These are phyloP conservation scores for Diprion similis DNA, from an alignment of 1,140 invertebrate species.

Conservation along the genomic window DNA sequence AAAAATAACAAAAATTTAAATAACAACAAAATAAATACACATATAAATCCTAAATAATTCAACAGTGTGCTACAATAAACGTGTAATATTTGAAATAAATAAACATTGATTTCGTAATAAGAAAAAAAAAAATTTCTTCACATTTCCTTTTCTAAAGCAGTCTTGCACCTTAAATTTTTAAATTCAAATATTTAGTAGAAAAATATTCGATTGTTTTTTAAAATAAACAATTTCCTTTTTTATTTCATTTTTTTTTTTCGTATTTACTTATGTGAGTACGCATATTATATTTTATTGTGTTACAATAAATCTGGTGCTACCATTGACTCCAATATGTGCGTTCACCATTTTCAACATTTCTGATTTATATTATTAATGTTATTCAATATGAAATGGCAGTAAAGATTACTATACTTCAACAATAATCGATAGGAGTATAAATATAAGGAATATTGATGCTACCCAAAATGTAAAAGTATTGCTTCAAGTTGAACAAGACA, in stretches of 20 bases:
- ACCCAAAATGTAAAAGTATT: neutral
- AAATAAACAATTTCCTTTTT: conserved; percentile 7
- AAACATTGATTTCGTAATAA: neutral
- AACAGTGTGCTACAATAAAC: neutral
- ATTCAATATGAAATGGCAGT: neutral
- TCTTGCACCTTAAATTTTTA: conserved; percentile 9
- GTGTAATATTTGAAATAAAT: neutral
- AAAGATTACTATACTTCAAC: neutral
- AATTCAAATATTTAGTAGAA: conserved; percentile 5
- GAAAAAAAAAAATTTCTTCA: neutral
- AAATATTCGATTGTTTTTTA: conserved; percentile 5
- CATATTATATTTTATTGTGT: too few relatives aligned
- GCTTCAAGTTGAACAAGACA: too few relatives aligned
- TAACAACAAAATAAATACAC: conserved; percentile 10
- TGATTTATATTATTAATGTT: neutral
- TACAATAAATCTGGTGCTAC: too few relatives aligned
- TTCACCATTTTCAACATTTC: neutral
- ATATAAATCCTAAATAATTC: conserved; percentile 5
- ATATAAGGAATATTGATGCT: neutral
- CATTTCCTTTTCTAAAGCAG: neutral
- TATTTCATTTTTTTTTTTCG: neutral
- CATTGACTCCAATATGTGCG: too few relatives aligned
- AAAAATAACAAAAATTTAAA: conserved; percentile 3
- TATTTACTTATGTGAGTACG: too few relatives aligned
- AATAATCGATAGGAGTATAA: neutral